Evolutionary conservation across 2,797 vertebrate genomes (phyloP).

Genomic region (Notoglanidium macrostoma): DNA sequence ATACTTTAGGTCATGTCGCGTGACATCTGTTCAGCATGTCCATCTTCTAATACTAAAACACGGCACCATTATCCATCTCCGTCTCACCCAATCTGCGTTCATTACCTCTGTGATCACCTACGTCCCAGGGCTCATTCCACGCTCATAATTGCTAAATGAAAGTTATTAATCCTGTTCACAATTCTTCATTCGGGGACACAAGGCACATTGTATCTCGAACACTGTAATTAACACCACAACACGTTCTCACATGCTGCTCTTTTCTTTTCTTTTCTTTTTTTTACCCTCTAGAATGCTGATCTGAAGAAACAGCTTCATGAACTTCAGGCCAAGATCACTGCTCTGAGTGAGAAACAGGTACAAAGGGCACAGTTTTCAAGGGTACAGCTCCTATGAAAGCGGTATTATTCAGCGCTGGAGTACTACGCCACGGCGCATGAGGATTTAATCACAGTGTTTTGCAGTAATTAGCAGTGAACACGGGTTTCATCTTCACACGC

Average conservation of each 20-base stretch:
- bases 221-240: not conserved
- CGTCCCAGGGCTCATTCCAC: too few species aligned
- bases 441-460: constrained; percentile 7
- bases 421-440: not conserved
- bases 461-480: constrained; percentile 6
- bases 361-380: constrained; percentile 13
- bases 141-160: not conserved
- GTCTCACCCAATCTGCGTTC: not conserved
- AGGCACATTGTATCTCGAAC: not conserved
- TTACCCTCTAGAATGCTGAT: constrained; percentile 88
- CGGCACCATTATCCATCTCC: not conserved
- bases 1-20: not conserved
- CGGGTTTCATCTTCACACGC: not conserved
- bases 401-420: not conserved
- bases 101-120: not conserved
- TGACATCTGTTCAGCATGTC: not conserved
- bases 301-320: constrained; percentile 99
- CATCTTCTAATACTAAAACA: too few species aligned
- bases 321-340: constrained; percentile 98
- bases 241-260: not conserved
- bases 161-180: not conserved
- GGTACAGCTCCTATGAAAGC: not conserved
- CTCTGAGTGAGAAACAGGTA: constrained; percentile 98
- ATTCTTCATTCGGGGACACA: not conserved
- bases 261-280: not conserved